These are phyloP conservation scores for Ectemnius cavifrons DNA, from an alignment of 2,888 invertebrate species.

Conservation along the genomic window DNA sequence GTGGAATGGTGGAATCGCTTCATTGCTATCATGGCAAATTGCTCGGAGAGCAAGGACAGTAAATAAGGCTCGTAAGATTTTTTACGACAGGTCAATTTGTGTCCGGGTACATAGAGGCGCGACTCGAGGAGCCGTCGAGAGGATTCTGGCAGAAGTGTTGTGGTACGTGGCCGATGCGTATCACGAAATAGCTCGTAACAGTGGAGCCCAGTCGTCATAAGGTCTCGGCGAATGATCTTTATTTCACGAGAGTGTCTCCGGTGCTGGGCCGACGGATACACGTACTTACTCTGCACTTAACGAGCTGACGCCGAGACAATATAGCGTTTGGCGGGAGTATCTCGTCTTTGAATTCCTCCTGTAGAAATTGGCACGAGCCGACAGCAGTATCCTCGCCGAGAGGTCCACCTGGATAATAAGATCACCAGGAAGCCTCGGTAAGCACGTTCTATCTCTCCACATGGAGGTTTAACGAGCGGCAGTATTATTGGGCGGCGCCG, in stretches of 20 bases:
- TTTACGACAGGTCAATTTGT: constrained; percentile 38
- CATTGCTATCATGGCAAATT: constrained; percentile 20
- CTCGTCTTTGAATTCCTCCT: too few relatives aligned
- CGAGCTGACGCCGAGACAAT: constrained; percentile 29
- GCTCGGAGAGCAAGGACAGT: constrained; percentile 2
- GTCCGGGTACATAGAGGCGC: constrained; percentile 27
- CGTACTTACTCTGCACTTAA: constrained; percentile 30
- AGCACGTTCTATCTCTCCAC: too few relatives aligned
- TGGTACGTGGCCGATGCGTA: constrained; percentile 34
- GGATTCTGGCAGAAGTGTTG: constrained; percentile 23
- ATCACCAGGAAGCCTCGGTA: too few relatives aligned
- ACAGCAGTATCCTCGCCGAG: too few relatives aligned
- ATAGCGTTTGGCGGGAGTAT: too few relatives aligned
- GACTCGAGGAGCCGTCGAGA: constrained; percentile 40
- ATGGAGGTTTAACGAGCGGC: too few relatives aligned
- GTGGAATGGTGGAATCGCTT: constrained; percentile 11
- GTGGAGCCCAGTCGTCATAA: constrained; percentile 35
- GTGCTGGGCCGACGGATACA: constrained; percentile 13
- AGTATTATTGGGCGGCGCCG: too few relatives aligned
- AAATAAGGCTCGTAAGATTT: constrained; percentile 36
- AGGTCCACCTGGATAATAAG: too few relatives aligned
- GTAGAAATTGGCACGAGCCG: too few relatives aligned
- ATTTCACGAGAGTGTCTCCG: constrained; percentile 42
- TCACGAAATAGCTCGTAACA: constrained; percentile 44
- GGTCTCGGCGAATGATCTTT: constrained; percentile 41